These are phyloP conservation scores for Sepioteuthis lessoniana DNA, from an alignment of 2,888 invertebrate genomes.

Conservation along the genomic window DNA sequence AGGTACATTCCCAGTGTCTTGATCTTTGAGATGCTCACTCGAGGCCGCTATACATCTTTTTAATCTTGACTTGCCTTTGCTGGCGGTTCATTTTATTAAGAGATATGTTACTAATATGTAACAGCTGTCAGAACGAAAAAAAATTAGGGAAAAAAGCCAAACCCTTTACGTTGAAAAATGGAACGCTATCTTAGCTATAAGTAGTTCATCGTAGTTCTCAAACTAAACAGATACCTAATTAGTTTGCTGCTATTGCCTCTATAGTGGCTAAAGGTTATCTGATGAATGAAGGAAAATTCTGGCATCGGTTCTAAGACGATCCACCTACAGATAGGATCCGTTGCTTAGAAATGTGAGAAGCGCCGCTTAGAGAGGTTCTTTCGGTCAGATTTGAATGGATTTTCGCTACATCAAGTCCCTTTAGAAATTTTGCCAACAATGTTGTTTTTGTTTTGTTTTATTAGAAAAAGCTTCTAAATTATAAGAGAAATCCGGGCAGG, in stretches of 20 bases:
- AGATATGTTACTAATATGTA: not conserved
- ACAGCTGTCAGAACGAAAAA: not conserved
- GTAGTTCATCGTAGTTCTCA: not conserved
- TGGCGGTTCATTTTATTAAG: not conserved
- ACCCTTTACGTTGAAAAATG: not conserved
- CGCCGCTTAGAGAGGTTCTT: not conserved
- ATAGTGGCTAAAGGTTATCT: not conserved
- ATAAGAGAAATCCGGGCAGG: not conserved
- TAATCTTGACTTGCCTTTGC: not conserved
- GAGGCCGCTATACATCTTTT: not conserved
- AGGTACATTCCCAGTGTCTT: not conserved
- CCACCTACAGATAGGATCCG: not conserved
- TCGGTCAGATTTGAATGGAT: not conserved
- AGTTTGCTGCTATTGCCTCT: not conserved
- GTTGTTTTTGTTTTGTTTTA: too few relatives aligned
- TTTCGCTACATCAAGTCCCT: not conserved
- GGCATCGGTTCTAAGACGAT: not conserved
- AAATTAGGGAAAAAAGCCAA: not conserved
- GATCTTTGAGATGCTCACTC: not conserved
- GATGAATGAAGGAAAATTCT: not conserved
- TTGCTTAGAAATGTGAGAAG: not conserved
- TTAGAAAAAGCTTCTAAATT: too few relatives aligned
- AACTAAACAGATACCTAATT: not conserved
- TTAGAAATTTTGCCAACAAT: not conserved
- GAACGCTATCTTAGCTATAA: not conserved